Percentiles rank a stretch among this genome's conserved stretches.
These are phyloP conservation scores for Mastomys coucha DNA, from an alignment of 2,113 vertebrate genomes.

Conservation along the genomic window DNA sequence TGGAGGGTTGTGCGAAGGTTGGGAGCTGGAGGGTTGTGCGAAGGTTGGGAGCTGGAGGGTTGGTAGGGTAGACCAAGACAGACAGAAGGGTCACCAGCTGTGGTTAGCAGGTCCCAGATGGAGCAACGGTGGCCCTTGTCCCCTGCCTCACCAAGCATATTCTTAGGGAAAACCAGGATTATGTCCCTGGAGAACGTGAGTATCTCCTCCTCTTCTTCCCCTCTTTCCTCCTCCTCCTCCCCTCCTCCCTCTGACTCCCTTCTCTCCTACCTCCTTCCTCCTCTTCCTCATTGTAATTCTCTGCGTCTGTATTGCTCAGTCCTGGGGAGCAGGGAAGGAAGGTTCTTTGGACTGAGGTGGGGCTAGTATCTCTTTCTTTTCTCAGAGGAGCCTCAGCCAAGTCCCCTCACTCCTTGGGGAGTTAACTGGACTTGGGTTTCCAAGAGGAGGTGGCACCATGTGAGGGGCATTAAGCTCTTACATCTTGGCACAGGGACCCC, in stretches of 20 bases:
- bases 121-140: conserved; percentile 96
- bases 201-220: conserved; percentile 44
- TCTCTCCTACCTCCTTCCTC: too few relatives aligned
- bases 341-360: not conserved
- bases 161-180: conserved; percentile 97
- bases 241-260: rapidly evolving
- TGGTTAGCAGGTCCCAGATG: conserved; percentile 94
- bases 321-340: not conserved
- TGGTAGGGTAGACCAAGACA: rapidly evolving
- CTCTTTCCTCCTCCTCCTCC: too few relatives aligned
- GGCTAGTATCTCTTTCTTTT: not conserved
- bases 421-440: not conserved
- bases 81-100: conserved; percentile 37
- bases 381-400: not conserved
- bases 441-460: not conserved
- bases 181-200: conserved; percentile 97
- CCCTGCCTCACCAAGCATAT: conserved; percentile 96
- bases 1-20: not conserved
- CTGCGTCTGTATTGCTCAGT: not conserved
- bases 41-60: not conserved
- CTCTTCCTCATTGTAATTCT: rapidly evolving
- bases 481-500: conserved; percentile 92
- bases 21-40: too few relatives aligned
- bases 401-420: not conserved
- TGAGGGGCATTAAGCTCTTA: not conserved